These are phyloP conservation scores for Apogon talboti DNA, from an alignment of 2,797 vertebrate species.

Conservation along the genomic window DNA sequence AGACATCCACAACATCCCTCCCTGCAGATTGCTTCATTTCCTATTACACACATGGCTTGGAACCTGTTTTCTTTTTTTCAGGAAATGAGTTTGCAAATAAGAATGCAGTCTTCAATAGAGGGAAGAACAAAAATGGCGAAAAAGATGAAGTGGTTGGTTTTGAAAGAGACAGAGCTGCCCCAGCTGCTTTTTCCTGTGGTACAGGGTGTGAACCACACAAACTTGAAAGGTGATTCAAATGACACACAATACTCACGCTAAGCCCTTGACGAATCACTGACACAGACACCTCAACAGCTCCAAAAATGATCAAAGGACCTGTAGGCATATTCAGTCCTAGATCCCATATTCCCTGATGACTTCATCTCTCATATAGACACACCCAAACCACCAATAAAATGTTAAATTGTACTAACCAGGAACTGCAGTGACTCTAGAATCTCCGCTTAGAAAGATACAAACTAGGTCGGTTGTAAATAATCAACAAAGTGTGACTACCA, in stretches of 20 bases:
- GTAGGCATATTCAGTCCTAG: neutral
- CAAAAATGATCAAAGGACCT: neutral
- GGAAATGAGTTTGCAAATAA: conserved; percentile 63
- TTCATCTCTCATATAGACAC: conserved; percentile 3
- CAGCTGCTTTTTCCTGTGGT: conserved; percentile 79
- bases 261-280: neutral
- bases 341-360: neutral
- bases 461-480: neutral
- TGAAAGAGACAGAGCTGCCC: conserved; percentile 59
- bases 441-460: conserved; percentile 13
- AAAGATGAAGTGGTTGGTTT: conserved; percentile 52
- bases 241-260: neutral
- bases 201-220: conserved; percentile 47
- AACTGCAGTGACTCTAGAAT: conserved; percentile 1
- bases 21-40: conserved; percentile 63
- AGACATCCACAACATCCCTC: conserved; percentile 24
- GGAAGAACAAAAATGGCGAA: conserved; percentile 45
- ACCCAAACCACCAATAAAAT: conserved; percentile 20
- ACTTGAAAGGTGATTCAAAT: conserved; percentile 15
- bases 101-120: conserved; percentile 36
- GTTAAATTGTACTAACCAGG: conserved; percentile 2
- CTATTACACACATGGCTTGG: conserved; percentile 50
- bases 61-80: conserved; percentile 29
- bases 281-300: neutral
- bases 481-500: neutral